Conservation (phyloP, 2,797 vertebrate genomes). For the Crypturellus tataupa region DNA sequence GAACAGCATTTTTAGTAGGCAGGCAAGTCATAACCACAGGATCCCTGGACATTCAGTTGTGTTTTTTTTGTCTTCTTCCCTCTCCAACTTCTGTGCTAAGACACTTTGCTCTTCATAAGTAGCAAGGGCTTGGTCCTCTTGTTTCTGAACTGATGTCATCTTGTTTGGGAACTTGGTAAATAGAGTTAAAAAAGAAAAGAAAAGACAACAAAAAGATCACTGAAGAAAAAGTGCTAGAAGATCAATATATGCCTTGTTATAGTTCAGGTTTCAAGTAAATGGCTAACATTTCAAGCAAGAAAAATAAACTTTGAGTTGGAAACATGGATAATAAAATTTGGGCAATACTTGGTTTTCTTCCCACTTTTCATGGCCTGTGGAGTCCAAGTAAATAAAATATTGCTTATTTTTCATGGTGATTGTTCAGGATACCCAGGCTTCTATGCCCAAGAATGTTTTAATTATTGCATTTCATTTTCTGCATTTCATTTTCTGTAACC, state of each 20-base stretch:
- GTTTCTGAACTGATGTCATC: conserved; percentile 26
- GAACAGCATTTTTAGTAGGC: conserved; percentile 40
- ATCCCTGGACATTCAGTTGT: conserved; percentile 62
- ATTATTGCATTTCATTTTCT: neutral
- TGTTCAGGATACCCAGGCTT: neutral
- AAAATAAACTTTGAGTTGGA: conserved; percentile 18
- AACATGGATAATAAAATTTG: neutral
- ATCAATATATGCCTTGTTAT: neutral
- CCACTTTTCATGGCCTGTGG: neutral
- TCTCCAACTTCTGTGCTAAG: conserved; percentile 58
- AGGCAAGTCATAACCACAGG: conserved; percentile 61
- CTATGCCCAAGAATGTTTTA: neutral
- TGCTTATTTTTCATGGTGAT: neutral
- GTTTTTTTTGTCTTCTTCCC: conserved; percentile 62
- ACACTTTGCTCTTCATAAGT: conserved; percentile 41
- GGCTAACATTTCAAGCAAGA: neutral
- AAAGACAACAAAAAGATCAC: neutral
- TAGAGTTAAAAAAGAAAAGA: neutral
- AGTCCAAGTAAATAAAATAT: neutral
- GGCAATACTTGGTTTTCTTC: neutral
- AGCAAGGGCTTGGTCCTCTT: neutral
- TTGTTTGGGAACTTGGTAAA: neutral
- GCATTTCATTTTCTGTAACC: neutral
- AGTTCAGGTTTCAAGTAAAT: neutral
- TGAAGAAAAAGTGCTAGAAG: neutral